phyloP scores from a whole-genome alignment of 2,888 invertebrate genomes.

The Scrobipalpa atriplicella region DNA sequence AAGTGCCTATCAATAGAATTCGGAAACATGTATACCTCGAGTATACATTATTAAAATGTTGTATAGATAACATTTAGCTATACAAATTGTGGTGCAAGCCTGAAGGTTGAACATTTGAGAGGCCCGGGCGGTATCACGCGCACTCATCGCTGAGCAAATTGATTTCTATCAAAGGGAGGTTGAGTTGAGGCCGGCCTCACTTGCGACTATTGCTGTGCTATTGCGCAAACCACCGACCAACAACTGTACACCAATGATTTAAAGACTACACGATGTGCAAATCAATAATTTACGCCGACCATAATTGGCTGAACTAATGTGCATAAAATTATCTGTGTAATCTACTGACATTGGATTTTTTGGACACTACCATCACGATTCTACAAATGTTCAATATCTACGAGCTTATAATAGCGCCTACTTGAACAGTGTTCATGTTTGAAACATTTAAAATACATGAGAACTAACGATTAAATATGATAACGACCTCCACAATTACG shows the following conservation, averaged over 20 bases:
- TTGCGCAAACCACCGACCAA: constrained; percentile 34
- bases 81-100: constrained; percentile 25
- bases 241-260: constrained; percentile 30
- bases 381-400: too few species aligned
- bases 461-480: constrained; percentile 41
- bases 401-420: not conserved
- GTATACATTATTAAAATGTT: constrained; percentile 12
- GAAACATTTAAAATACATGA: constrained; percentile 32
- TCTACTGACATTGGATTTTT: not conserved
- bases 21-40: not conserved
- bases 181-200: constrained; percentile 36
- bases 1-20: constrained; percentile 21
- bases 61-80: constrained; percentile 24
- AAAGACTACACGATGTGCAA: constrained; percentile 23
- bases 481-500: constrained; percentile 44
- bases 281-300: constrained; percentile 26
- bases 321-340: not conserved
- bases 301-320: constrained; percentile 13
- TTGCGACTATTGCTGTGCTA: too few species aligned
- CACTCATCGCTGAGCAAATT: constrained; percentile 34
- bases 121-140: constrained; percentile 29
- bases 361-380: not conserved
- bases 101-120: constrained; percentile 32
- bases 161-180: constrained; percentile 36
- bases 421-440: constrained; percentile 1